Percentiles rank a stretch among this genome's conserved stretches.
These are phyloP conservation scores for Trachelus tabidus DNA, from an alignment of 2,888 invertebrate genomes.

Conservation along the genomic window DNA sequence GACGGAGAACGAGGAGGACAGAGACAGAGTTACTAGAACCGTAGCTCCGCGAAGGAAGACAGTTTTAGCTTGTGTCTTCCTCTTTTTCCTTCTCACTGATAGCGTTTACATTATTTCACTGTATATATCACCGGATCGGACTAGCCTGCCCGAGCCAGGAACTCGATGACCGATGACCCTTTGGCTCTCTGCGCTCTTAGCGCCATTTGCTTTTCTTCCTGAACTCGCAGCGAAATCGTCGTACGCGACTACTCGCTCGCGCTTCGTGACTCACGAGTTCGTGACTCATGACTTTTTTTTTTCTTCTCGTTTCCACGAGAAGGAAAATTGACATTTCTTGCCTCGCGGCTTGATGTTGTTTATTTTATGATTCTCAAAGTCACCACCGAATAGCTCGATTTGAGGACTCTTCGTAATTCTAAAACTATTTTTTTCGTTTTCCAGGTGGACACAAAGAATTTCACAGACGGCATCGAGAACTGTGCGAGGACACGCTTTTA, in stretches of 20 bases:
- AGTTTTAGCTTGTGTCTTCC: constrained; percentile 56
- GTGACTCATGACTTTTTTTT: background rate
- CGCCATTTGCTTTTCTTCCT: constrained; percentile 1
- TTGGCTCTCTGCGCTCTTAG: background rate
- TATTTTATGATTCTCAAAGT: background rate
- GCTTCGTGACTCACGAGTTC: constrained; percentile 38
- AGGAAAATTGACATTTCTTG: background rate
- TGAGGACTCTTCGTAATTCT: background rate
- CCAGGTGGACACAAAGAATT: constrained; percentile 80
- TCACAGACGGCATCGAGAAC: constrained; percentile 76
- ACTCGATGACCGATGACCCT: constrained; percentile 11
- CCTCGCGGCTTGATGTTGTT: background rate
- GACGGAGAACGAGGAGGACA: background rate
- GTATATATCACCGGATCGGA: background rate
- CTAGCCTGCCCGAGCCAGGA: constrained; percentile 22
- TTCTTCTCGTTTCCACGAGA: background rate
- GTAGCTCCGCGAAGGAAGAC: constrained; percentile 61
- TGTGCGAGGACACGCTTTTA: constrained; percentile 78
- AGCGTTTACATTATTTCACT: background rate
- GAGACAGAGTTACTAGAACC: constrained; percentile 44
- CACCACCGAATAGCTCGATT: background rate
- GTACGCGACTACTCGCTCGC: constrained; percentile 25
- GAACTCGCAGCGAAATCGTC: constrained; percentile 1
- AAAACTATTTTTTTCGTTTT: constrained; percentile 48
- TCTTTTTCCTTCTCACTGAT: constrained; percentile 34